Percentiles rank a stretch among this genome's conserved stretches.
phyloP scores from a whole-genome alignment of 2,888 invertebrate species.

The Zele albiditarsus region DNA sequence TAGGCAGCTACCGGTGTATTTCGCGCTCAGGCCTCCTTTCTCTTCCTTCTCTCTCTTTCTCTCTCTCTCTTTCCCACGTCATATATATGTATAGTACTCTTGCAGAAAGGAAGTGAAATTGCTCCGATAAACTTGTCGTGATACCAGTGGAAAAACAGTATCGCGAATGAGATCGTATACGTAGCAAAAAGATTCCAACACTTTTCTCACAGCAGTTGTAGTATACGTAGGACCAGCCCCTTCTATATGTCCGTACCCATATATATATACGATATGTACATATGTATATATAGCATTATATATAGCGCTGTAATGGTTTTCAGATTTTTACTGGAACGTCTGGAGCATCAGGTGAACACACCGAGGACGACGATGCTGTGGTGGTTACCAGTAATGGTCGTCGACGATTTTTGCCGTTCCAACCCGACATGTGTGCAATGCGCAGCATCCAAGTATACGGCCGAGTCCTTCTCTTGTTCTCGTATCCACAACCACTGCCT shows the following conservation, averaged over 20 bases:
- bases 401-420: constrained; percentile 39
- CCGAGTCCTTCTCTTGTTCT: constrained; percentile 17
- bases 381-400: constrained; percentile 42
- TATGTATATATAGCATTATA: background rate
- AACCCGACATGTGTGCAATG: constrained; percentile 21
- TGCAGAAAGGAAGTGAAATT: constrained; percentile 15
- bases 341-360: constrained; percentile 30
- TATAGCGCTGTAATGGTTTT: constrained; percentile 45
- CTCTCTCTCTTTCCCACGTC: background rate
- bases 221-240: background rate
- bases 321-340: constrained; percentile 46
- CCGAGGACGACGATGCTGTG: constrained; percentile 25
- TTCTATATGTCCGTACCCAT: too few species aligned
- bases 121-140: constrained; percentile 45
- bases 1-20: constrained; percentile 3
- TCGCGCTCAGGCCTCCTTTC: too few species aligned
- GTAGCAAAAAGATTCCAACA: background rate
- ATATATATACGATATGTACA: background rate
- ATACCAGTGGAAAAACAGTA: constrained; percentile 48
- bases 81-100: background rate
- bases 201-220: constrained; percentile 11
- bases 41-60: background rate
- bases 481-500: background rate
- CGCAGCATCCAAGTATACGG: background rate
- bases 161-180: constrained; percentile 42